phyloP scores from a whole-genome alignment of 2,888 invertebrate species.

The Drosophila nigricruria region DNA sequence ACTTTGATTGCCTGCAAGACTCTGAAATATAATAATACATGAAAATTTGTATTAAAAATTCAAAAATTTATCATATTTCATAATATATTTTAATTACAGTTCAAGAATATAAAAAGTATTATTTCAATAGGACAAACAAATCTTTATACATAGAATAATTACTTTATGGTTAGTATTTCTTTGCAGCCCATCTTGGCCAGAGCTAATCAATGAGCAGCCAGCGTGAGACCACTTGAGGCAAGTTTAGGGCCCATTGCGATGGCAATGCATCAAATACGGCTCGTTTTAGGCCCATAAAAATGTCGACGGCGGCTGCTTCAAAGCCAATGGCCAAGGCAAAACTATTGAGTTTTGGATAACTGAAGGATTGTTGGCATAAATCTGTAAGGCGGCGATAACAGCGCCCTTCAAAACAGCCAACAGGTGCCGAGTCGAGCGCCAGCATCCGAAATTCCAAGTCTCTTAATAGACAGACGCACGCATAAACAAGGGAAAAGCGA shows the following conservation, averaged over 20 bases:
- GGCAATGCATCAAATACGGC: slow-evolving; percentile 50
- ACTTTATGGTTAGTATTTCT: background rate
- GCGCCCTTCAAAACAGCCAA: slow-evolving; percentile 68
- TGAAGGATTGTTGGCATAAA: slow-evolving; percentile 70
- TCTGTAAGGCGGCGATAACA: slow-evolving; percentile 56
- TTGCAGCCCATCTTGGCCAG: background rate
- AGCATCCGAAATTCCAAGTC: slow-evolving; percentile 32
- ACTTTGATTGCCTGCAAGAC: too few species aligned
- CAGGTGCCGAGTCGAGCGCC: slow-evolving; percentile 45
- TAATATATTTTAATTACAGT: too few species aligned
- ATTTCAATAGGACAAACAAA: too few species aligned
- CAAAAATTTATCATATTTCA: too few species aligned
- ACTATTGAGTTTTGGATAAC: slow-evolving; percentile 72
- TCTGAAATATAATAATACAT: too few species aligned
- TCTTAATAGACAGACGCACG: slow-evolving; percentile 53
- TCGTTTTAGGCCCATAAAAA: slow-evolving; percentile 52
- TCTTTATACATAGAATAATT: too few species aligned
- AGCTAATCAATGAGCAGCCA: slow-evolving; percentile 13
- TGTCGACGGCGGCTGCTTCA: slow-evolving; percentile 55
- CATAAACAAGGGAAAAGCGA: slow-evolving; percentile 29
- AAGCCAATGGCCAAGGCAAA: slow-evolving; percentile 44
- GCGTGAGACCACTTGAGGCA: slow-evolving; percentile 41
- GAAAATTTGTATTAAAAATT: too few species aligned
- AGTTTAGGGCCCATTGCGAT: slow-evolving; percentile 25
- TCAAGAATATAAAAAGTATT: too few species aligned